Evolutionary conservation across 2,797 vertebrate genomes (phyloP), one percentile per base, ranked within the genome.

Genomic region (Poeciliopsis presidionis): DNA sequence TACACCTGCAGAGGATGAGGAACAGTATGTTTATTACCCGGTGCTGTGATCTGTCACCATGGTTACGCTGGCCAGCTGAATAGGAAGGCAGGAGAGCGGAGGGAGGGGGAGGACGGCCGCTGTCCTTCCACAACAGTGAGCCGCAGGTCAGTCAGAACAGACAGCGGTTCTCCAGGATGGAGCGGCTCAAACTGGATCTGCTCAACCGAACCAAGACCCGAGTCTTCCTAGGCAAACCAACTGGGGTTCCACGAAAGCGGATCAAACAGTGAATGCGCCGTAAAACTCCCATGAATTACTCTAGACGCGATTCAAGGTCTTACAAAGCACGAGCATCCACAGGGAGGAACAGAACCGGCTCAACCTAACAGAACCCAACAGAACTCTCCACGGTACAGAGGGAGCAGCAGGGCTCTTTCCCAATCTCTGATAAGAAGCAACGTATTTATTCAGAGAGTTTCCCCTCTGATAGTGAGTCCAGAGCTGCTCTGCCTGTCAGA

Each of bases 21-120:
- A 49, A 41, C 65, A 33, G 18, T 0, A 71, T 16, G 25, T 13
- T 59, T 82, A 41, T 77, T 57, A 59, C 78, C 87, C 25, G 46
- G 55, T 80, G 80, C 90, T 53, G 59, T 86, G 78, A 90, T 92
- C 90, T 80, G 90, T 95, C 91, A 39, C 92, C 94, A 95, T 94
- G 93, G 94, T 25, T 82, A 95, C 43, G 61, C 67, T 22, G 55
- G 79, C 80, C 74, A 84, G 86, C 86, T 70, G 84, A 88, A 92
- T 80, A 83, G 79, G 89, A 36, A 63, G 36, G 25, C 20, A 11
- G 59, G 78, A 77, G 63, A 72, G 75, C 18, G 81, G 75, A 81
- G 61, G 61, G 61, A 63, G 75, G 16, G 39, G 71, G 75, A 78
- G 55, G 22, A 45, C 1, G 13, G 67, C 73, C 73, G 81, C 75